A percentile compares a stretch with the other conserved stretches of the same genome.
phyloP scores from a whole-genome alignment of 2,888 invertebrate species.

The Neoascia interrupta region DNA sequence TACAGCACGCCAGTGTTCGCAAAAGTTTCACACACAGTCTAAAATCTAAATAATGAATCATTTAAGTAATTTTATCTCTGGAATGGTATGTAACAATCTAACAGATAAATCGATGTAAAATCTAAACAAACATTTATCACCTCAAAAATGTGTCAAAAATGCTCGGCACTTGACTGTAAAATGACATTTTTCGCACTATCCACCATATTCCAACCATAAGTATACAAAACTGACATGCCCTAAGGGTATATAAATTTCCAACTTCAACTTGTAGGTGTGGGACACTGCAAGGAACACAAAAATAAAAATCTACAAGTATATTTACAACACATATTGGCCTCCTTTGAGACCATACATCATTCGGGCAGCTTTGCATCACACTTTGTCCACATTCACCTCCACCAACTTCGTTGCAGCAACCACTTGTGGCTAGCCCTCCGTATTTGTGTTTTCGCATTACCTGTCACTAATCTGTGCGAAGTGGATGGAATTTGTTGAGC shows the following conservation, averaged over 20 bases:
- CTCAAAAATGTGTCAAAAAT: conserved; percentile 11
- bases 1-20: too few species aligned
- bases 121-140: conserved; percentile 9
- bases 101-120: background rate
- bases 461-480: conserved; percentile 50
- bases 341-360: conserved; percentile 30
- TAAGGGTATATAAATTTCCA: conserved; percentile 25
- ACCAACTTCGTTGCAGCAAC: conserved; percentile 12
- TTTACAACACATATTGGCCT: conserved; percentile 12
- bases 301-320: too few species aligned
- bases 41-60: too few species aligned
- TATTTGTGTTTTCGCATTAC: conserved; percentile 29
- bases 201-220: conserved; percentile 3
- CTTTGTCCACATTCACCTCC: conserved; percentile 27
- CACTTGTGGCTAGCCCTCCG: conserved; percentile 50
- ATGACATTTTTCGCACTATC: conserved; percentile 27
- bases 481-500: conserved; percentile 38
- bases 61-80: background rate
- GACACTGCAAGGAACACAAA: conserved; percentile 1
- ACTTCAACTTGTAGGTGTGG: conserved; percentile 13
- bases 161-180: conserved; percentile 12
- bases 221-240: conserved; percentile 13
- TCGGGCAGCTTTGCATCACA: conserved; percentile 49
- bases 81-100: background rate
- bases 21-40: too few species aligned